Conservation (phyloP, 2,888 invertebrate genomes). For the Leistus spinibarbis region DNA sequence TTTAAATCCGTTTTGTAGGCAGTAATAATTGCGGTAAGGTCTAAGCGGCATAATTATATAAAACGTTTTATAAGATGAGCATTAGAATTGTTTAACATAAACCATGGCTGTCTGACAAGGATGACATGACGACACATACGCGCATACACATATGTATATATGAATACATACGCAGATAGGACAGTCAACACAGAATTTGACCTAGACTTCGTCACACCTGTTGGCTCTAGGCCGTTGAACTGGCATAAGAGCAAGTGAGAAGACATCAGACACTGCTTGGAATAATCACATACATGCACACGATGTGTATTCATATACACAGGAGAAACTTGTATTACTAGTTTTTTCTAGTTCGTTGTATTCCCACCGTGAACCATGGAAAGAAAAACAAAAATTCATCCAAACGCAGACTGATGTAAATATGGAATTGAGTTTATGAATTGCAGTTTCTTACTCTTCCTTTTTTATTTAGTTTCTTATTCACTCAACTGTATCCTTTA, state of each 20-base stretch:
- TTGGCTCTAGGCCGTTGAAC: conserved; percentile 36
- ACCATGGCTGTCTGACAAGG: too few relatives aligned
- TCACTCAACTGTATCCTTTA: too few relatives aligned
- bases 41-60: too few relatives aligned
- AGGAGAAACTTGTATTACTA: conserved; percentile 17
- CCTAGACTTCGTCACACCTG: conserved; percentile 38
- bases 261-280: conserved; percentile 6
- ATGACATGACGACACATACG: neutral
- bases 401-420: neutral
- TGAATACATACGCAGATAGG: neutral
- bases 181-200: conserved; percentile 14
- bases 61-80: too few relatives aligned
- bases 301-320: neutral
- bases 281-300: neutral
- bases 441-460: too few relatives aligned
- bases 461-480: too few relatives aligned
- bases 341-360: conserved; percentile 30
- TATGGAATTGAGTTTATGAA: neutral
- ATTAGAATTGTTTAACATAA: too few relatives aligned
- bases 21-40: too few relatives aligned
- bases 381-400: neutral
- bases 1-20: too few relatives aligned
- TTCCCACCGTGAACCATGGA: conserved; percentile 4
- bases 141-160: neutral
- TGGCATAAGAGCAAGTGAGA: conserved; percentile 19